Conservation (phyloP, 2,797 vertebrate genomes). For the Chromobotia macracanthus region DNA sequence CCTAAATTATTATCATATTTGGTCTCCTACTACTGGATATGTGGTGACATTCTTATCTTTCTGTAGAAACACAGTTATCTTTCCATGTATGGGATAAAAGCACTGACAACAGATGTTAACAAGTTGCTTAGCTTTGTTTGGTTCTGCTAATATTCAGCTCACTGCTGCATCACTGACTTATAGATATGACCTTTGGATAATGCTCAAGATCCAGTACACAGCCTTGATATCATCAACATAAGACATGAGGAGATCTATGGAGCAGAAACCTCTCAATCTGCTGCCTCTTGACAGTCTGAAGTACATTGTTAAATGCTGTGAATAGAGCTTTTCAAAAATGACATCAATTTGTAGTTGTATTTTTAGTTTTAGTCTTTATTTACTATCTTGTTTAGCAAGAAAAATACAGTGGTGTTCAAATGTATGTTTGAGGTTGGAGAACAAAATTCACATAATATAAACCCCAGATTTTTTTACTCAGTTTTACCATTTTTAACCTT, state of each 20-base stretch:
- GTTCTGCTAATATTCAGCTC: constrained; percentile 1
- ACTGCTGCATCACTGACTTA: constrained; percentile 18
- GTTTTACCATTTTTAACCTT: no score
- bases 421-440: no score
- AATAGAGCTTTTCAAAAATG: background rate
- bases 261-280: constrained; percentile 11
- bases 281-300: background rate
- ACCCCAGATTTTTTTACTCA: background rate
- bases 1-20: background rate
- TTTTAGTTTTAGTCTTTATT: background rate
- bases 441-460: background rate
- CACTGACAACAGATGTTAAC: background rate
- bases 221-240: constrained; percentile 24
- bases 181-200: constrained; percentile 32
- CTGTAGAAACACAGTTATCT: background rate
- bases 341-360: background rate
- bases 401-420: no score
- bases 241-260: background rate
- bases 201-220: constrained; percentile 27
- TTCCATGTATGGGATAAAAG: background rate
- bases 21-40: background rate
- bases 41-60: background rate
- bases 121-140: constrained; percentile 10
- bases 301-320: background rate
- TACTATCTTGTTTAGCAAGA: background rate